Evolutionary conservation across 2,113 vertebrate genomes (phyloP).

Genomic region (Eira barbara): DNA sequence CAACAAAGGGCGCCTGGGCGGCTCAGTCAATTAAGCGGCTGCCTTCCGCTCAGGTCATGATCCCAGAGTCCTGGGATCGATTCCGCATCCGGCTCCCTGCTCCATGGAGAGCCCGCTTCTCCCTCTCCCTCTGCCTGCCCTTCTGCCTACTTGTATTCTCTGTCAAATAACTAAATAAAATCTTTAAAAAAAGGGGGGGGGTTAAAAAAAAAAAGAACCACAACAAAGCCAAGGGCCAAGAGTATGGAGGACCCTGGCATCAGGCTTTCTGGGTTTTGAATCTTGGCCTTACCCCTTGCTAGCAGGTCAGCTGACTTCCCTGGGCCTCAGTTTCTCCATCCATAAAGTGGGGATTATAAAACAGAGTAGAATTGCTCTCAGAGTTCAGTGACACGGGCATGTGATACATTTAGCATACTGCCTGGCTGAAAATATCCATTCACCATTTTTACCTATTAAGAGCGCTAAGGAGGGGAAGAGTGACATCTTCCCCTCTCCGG

Average conservation of each 20-base stretch:
- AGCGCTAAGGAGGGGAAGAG: neutral
- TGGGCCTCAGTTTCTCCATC: neutral
- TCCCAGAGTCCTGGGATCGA: too few species aligned
- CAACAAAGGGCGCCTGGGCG: neutral
- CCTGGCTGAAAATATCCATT: neutral
- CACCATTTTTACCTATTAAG: neutral
- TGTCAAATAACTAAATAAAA: too few species aligned
- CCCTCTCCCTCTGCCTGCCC: too few species aligned
- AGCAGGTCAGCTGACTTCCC: neutral
- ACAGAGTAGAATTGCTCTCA: neutral
- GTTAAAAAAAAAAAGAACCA: neutral
- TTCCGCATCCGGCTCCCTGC: too few species aligned
- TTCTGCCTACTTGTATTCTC: too few species aligned
- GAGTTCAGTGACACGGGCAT: neutral
- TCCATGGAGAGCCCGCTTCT: too few species aligned
- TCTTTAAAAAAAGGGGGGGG: too few species aligned
- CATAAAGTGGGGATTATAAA: neutral
- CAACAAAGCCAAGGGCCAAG: neutral
- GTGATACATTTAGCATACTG: neutral
- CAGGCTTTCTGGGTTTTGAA: neutral
- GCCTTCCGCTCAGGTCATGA: too few species aligned
- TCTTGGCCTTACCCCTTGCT: neutral
- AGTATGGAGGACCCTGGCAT: neutral
- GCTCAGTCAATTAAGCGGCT: too few species aligned
- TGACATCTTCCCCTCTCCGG: neutral